These are phyloP conservation scores for Cecropterus lyciades DNA, from an alignment of 1,140 invertebrate genomes.

Conservation along the genomic window DNA sequence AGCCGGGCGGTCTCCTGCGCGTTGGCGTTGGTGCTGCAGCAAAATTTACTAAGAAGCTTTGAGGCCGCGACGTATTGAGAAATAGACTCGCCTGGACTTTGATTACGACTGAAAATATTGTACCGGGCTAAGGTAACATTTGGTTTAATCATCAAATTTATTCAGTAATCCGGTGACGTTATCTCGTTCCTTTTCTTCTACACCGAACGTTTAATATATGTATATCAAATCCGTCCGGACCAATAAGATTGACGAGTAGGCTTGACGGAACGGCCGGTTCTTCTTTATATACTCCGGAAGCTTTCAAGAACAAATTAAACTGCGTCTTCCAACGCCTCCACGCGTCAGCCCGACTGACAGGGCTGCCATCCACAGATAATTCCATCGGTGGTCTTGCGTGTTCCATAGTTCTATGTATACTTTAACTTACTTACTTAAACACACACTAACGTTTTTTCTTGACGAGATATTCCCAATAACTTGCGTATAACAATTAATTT, in stretches of 20 bases:
- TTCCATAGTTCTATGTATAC: constrained; percentile 5
- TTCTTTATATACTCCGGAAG: constrained; percentile 38
- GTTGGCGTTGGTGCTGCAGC: no score
- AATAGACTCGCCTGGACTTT: no score
- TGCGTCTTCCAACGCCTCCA: constrained; percentile 28
- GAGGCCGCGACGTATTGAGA: no score
- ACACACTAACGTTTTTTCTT: no score
- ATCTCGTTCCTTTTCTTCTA: not conserved
- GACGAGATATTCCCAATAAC: no score
- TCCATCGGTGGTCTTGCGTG: constrained; percentile 25
- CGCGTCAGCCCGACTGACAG: constrained; percentile 27
- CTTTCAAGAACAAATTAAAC: constrained; percentile 36
- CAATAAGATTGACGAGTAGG: constrained; percentile 38
- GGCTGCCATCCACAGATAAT: constrained; percentile 2
- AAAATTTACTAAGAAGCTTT: no score
- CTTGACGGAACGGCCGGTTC: constrained; percentile 33
- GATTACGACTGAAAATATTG: no score
- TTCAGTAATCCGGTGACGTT: constrained; percentile 3
- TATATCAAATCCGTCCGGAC: constrained; percentile 15
- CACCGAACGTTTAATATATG: not conserved
- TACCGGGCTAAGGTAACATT: no score
- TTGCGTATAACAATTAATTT: no score
- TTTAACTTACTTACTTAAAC: no score
- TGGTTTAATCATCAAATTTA: not conserved
- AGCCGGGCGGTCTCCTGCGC: no score